Evolutionary conservation across 2,113 vertebrate species (phyloP).

Genomic region (Nerophis lumbriciformis): DNA sequence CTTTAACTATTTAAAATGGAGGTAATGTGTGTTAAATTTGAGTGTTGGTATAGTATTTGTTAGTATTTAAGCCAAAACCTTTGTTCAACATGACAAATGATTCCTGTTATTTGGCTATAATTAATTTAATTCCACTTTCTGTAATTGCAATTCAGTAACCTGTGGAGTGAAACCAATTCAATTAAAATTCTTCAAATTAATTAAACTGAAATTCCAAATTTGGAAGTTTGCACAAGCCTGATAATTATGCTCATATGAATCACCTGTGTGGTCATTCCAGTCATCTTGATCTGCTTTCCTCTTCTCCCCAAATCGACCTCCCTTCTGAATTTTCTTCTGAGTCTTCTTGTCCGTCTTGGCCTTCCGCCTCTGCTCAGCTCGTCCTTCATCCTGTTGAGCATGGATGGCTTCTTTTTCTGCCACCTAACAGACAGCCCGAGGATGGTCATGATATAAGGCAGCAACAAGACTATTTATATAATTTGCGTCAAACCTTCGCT

Average conservation of each 20-base stretch:
- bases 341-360: constrained; percentile 80
- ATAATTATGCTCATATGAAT: neutral
- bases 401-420: constrained; percentile 85
- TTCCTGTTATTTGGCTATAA: too few relatives aligned
- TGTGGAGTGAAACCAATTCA: too few relatives aligned
- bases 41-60: too few relatives aligned
- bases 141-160: too few relatives aligned
- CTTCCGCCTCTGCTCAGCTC: constrained; percentile 77
- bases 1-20: too few relatives aligned
- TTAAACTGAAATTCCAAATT: too few relatives aligned
- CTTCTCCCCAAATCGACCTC: constrained; percentile 68
- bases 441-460: constrained; percentile 13
- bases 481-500: constrained; percentile 74
- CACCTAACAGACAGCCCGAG: constrained; percentile 65
- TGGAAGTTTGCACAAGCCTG: too few relatives aligned
- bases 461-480: neutral
- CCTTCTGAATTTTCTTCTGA: constrained; percentile 76
- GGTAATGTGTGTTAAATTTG: too few relatives aligned
- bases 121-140: too few relatives aligned
- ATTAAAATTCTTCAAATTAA: too few relatives aligned
- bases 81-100: too few relatives aligned
- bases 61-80: too few relatives aligned
- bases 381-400: constrained; percentile 82
- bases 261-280: constrained; percentile 83
- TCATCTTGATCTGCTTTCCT: constrained; percentile 75